Evolutionary conservation across 2,888 invertebrate genomes (phyloP), one percentile per base, ranked within the genome.

Genomic region (Dysmachus trigonus): DNA sequence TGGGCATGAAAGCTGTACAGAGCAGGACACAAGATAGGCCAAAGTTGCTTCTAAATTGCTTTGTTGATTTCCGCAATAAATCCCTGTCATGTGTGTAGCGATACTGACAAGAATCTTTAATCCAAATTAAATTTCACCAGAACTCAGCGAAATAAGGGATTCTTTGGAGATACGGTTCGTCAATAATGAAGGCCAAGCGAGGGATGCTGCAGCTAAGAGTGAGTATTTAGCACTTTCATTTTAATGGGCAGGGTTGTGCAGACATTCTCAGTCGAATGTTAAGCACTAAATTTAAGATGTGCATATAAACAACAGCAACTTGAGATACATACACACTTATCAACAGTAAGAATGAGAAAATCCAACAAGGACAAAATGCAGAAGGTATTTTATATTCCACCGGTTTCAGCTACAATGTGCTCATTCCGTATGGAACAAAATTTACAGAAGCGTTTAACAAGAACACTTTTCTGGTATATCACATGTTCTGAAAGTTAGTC

Each of bases 41-140:
- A 76, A 76, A 38, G 18, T 76, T 76, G 22, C 76, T n/a, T n/a
- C 38, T 38, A 76, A 76, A 76, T 35, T 76, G 38, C 38, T 76
- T 76, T 38, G 76, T 76, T 35, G 33, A 76, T 18, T 38, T 76
- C 76, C 4, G 38, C 41, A 35, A 76, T 76, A 76, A 76, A 76
- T 76, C 38, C 22, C 35, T 22, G 33, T 38, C 76, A 35, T 38
- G 76, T 76, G 76, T 41, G 41, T 18, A 22, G 38, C 18, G 76
- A 31, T 76, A 38, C 38, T 38, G 76, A 76, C 38, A 38, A 38
- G 22, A 76, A 76, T 76, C 10, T 38, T 76, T 76, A 76, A 76
- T 38, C 13, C 38, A 6, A 35, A 76, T 76, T 38, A 35, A 76
- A 76, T 22, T 62, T 7, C 62, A 1, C 62, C 22, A 62, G 13